A percentile compares a stretch with the other conserved stretches of the same genome.
Evolutionary conservation across 2,113 vertebrate species (phyloP).

Genomic region (Labeo rohita): DNA sequence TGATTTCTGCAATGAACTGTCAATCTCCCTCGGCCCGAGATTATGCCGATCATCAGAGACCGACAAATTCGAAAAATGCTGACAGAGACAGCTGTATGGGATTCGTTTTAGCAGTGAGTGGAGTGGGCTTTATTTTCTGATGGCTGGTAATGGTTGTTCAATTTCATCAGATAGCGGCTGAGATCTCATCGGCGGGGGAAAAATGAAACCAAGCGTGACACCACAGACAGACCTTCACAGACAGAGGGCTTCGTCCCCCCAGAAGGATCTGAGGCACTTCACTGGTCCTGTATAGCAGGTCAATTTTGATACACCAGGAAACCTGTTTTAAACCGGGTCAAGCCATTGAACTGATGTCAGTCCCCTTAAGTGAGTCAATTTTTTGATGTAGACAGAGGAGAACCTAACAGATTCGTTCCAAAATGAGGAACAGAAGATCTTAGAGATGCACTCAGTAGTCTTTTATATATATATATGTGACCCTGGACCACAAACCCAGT

Average conservation of each 20-base stretch:
- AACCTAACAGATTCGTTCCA: conserved; percentile 2
- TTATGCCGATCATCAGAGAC: conserved; percentile 91
- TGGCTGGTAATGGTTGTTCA: conserved; percentile 89
- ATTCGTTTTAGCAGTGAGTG: conserved; percentile 87
- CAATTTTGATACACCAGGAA: conserved; percentile 11
- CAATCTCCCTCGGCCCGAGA: conserved; percentile 89
- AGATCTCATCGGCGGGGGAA: conserved; percentile 88
- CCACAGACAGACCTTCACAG: conserved; percentile 82
- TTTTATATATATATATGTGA: no score
- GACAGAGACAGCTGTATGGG: conserved; percentile 90
- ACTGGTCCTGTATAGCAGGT: conserved; percentile 8
- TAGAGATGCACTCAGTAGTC: neutral
- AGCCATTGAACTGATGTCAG: conserved; percentile 70
- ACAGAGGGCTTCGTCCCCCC: conserved; percentile 66
- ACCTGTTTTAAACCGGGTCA: conserved; percentile 82
- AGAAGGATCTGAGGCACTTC: conserved; percentile 8
- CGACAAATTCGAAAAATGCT: conserved; percentile 90
- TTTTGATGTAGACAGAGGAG: conserved; percentile 1
- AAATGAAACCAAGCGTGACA: conserved; percentile 94
- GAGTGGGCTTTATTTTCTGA: conserved; percentile 90
- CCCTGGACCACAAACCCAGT: no score
- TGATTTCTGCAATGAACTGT: conserved; percentile 99
- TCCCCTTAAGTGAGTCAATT: neutral
- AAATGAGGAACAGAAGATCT: neutral
- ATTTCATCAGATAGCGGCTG: conserved; percentile 93